Base-by-base conservation (phyloP, 1,140 invertebrate species). In the Thereuonema tuberculata region DNA sequence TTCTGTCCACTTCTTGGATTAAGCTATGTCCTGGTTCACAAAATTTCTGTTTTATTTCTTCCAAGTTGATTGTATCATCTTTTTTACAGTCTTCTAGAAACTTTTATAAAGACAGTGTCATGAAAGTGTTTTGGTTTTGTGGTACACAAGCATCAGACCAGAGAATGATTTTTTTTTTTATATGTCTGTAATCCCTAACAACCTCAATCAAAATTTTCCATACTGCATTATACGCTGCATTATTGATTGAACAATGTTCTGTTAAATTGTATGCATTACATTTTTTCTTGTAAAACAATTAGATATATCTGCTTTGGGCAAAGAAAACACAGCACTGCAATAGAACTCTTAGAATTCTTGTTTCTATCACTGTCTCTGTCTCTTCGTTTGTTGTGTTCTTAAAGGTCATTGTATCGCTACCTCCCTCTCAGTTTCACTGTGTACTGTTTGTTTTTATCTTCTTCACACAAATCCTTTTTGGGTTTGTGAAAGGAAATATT, bases 1-100 rank as follows among this genome's bases (percentile, higher is more conserved):
- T 29, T 23, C 43, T 60, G 29, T 65, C 65, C n/a, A 65, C 53
- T 46, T 62, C 64, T 48, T 67, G 64, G 24, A 66, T 57, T 25
- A 31, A 57, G 23, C 53, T 58, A 54, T 66, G 65, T 25, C 65
- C 62, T 27, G 63, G 65, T 3, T 29, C 17, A 54, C 59, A 66
- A 61, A 61, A 66, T 28, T 65, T 66, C 12, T 65, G 58, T 49
- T 54, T 55, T 1, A 61, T 61, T 20, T 5, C n/a, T 28, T 50
- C 3, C 14, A 65, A n/a, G 15, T 52, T 48, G n/a, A n/a, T n/a
- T 9, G 63, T 52, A 59, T 63, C 54, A 12, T 58, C 27, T 20
- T 52, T 48, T 2, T 61, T 24, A 59, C 60, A 60, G n/a, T 56
- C 27, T 26, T 47, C 17, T 20, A 62, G 14, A n/a, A n/a, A n/a